Conservation (phyloP, 2,113 vertebrate genomes). For the Struthidea cinerea region DNA sequence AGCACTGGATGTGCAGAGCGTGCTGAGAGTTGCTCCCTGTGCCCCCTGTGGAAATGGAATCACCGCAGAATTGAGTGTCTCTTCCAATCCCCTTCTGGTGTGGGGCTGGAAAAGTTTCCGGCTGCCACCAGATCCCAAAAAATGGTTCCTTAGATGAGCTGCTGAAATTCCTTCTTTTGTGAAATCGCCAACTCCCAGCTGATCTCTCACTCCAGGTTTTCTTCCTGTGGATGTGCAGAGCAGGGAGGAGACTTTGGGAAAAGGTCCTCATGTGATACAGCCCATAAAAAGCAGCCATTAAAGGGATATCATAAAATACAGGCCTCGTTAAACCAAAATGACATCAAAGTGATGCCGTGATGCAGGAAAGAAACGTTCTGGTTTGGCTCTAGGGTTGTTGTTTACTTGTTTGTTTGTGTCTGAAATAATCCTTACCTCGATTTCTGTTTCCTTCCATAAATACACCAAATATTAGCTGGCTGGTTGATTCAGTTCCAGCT, state of each 20-base stretch:
- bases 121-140: background rate
- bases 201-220: fast-evolving
- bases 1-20: fast-evolving
- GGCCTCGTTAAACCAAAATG: background rate
- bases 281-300: background rate
- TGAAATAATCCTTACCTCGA: background rate
- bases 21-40: fast-evolving
- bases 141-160: fast-evolving
- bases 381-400: background rate
- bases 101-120: background rate
- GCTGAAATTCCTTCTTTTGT: background rate
- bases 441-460: slow-evolving; percentile 7
- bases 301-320: background rate
- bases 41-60: background rate
- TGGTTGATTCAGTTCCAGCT: background rate
- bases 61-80: fast-evolving
- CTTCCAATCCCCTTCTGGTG: fast-evolving
- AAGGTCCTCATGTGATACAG: background rate
- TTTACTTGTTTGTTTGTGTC: slow-evolving; percentile 14
- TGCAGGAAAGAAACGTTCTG: background rate
- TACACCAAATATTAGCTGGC: background rate
- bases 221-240: too few species aligned
- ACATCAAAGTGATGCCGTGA: background rate
- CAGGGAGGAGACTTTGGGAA: background rate
- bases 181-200: too few species aligned